Evolutionary conservation across 53 echinoderm and acorn worm genomes (phyloP).

Genomic region (Henricia sp.): DNA sequence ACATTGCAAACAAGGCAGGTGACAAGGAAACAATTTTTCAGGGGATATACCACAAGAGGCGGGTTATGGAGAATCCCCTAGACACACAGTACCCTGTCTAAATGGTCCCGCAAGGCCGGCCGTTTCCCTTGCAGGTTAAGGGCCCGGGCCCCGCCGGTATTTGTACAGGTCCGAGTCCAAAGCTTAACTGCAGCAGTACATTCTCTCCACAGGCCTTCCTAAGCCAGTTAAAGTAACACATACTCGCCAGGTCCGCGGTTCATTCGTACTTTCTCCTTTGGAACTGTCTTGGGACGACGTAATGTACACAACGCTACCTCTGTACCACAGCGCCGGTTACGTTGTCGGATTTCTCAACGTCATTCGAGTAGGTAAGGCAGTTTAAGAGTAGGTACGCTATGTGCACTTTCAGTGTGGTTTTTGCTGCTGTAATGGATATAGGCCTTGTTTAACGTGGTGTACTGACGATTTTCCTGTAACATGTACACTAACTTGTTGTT

Average conservation of each 20-base stretch:
- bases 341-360: constrained; percentile 20
- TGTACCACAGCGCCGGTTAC: constrained; percentile 63
- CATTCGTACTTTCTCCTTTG: constrained; percentile 1
- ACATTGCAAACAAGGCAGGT: too few species aligned
- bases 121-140: too few species aligned
- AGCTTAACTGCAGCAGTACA: too few species aligned
- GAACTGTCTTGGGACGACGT: constrained; percentile 49
- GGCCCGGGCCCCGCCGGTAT: too few species aligned
- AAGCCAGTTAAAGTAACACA: constrained; percentile 79
- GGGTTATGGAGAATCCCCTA: too few species aligned
- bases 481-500: not conserved
- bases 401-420: too few species aligned
- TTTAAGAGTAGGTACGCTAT: not conserved
- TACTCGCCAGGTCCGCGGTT: not conserved
- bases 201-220: constrained; percentile 73
- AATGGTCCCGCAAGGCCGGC: too few species aligned
- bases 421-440: not conserved
- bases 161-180: too few species aligned
- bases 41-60: too few species aligned
- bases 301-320: constrained; percentile 62
- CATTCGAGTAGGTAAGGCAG: constrained; percentile 56
- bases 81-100: too few species aligned
- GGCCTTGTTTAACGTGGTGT: not conserved
- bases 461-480: not conserved
- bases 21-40: too few species aligned